phyloP scores from a whole-genome alignment of 2,888 invertebrate genomes.

The Theristus sp. region DNA sequence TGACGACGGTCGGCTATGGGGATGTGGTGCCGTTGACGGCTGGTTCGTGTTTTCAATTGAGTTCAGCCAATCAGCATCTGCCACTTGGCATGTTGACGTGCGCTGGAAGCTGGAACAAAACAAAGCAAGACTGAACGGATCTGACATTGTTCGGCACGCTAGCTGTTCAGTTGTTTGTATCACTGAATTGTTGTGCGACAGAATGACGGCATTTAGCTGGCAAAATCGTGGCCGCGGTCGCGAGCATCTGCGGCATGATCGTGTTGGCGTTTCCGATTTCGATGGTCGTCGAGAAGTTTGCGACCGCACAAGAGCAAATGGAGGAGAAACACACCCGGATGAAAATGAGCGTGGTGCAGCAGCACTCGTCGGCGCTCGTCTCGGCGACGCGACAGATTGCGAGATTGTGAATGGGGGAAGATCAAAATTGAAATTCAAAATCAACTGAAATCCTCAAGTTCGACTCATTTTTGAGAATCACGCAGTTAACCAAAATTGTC shows the following conservation, averaged over 20 bases:
- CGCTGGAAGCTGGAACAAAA: background rate
- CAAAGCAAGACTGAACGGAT: background rate
- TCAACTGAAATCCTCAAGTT: no score
- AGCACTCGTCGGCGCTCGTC: no score
- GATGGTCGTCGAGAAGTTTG: no score
- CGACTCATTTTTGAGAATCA: no score
- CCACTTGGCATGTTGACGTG: no score
- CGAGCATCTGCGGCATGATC: background rate
- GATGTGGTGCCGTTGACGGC: conserved; percentile 25
- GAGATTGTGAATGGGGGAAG: no score
- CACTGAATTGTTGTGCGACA: background rate
- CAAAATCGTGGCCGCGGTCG: background rate
- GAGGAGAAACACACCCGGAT: background rate
- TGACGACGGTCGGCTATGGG: conserved; percentile 21
- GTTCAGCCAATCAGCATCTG: no score
- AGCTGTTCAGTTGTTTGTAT: background rate
- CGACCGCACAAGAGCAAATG: background rate
- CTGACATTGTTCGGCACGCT: background rate
- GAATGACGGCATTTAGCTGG: background rate
- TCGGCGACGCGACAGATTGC: no score
- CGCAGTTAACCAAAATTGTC: no score
- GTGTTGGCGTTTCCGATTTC: no score
- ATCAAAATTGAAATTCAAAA: no score
- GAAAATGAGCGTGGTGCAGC: background rate
- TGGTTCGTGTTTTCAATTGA: no score